These are phyloP conservation scores for Oscheius myriophilus DNA, from an alignment of 2,888 invertebrate genomes.

Conservation along the genomic window DNA sequence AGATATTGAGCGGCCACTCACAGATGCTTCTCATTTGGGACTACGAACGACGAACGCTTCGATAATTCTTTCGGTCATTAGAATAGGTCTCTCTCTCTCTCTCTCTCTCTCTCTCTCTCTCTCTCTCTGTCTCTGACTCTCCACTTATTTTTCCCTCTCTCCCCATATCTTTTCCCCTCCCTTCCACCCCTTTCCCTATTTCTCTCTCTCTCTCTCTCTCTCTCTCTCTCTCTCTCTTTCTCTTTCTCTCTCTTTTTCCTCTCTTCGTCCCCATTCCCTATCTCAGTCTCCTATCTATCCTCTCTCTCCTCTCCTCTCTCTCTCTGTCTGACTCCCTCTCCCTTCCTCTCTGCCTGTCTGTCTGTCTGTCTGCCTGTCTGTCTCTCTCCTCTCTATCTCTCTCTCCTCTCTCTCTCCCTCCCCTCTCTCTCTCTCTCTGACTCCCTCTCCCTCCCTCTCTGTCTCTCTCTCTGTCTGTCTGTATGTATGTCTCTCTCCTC, in stretches of 20 bases:
- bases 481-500: neutral
- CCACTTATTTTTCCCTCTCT: neutral
- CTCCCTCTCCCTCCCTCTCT: constrained; percentile 1
- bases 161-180: neutral
- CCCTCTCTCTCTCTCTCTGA: neutral
- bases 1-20: too few species aligned
- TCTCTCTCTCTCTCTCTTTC: too few species aligned
- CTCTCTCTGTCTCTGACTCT: neutral
- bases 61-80: neutral
- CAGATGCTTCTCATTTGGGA: too few species aligned
- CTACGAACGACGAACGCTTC: neutral
- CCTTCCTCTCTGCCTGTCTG: too few species aligned
- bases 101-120: constrained; percentile 5
- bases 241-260: too few species aligned
- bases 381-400: neutral
- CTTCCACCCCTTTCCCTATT: neutral
- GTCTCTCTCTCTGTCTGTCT: neutral
- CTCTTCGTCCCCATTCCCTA: neutral
- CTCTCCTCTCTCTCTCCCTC: neutral
- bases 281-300: constrained; percentile 15
- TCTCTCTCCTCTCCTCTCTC: neutral
- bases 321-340: neutral
- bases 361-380: too few species aligned
- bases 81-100: neutral
- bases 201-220: constrained; percentile 11